Conservation (phyloP, 2,797 vertebrate genomes). For the Lates japonicus region DNA sequence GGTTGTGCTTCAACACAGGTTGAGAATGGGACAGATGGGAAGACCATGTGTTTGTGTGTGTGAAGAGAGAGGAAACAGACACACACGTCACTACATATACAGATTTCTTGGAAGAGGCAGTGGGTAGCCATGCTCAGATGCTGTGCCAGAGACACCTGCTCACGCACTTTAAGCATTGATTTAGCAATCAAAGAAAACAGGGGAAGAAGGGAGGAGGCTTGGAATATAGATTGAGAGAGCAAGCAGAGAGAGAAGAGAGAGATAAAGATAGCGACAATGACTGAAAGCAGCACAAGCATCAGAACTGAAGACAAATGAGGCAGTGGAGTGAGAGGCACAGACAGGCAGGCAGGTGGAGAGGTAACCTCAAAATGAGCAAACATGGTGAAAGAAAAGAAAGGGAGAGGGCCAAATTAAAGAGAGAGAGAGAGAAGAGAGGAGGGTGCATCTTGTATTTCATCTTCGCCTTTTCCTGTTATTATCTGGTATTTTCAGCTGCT, state of each 20-base stretch:
- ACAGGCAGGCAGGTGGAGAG: slow-evolving; percentile 28
- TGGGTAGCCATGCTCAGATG: slow-evolving; percentile 60
- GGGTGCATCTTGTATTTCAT: slow-evolving; percentile 55
- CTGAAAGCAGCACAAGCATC: slow-evolving; percentile 38
- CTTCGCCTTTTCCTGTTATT: slow-evolving; percentile 61
- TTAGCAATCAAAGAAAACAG: slow-evolving; percentile 85
- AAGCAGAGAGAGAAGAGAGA: slow-evolving; percentile 36
- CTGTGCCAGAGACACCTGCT: slow-evolving; percentile 80
- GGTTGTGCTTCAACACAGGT: slow-evolving; percentile 85
- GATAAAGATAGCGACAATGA: slow-evolving; percentile 54
- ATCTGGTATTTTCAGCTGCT: slow-evolving; percentile 73
- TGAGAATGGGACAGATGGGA: slow-evolving; percentile 89
- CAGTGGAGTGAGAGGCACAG: slow-evolving; percentile 35
- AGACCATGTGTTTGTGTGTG: slow-evolving; percentile 80
- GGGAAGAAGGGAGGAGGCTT: slow-evolving; percentile 40
- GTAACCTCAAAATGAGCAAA: slow-evolving; percentile 52
- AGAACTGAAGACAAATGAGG: slow-evolving; percentile 47
- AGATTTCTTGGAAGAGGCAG: slow-evolving; percentile 83
- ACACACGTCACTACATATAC: slow-evolving; percentile 21
- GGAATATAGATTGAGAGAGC: slow-evolving; percentile 68
- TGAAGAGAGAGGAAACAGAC: slow-evolving; percentile 19
- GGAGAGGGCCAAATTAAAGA: slow-evolving; percentile 41
- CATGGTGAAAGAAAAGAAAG: slow-evolving; percentile 21
- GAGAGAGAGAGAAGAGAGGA: slow-evolving; percentile 7
- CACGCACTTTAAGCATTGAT: slow-evolving; percentile 87